A percentile compares a stretch with the other conserved stretches of the same genome.
phyloP scores from a whole-genome alignment of 2,113 vertebrate species.

The Mugil cephalus region DNA sequence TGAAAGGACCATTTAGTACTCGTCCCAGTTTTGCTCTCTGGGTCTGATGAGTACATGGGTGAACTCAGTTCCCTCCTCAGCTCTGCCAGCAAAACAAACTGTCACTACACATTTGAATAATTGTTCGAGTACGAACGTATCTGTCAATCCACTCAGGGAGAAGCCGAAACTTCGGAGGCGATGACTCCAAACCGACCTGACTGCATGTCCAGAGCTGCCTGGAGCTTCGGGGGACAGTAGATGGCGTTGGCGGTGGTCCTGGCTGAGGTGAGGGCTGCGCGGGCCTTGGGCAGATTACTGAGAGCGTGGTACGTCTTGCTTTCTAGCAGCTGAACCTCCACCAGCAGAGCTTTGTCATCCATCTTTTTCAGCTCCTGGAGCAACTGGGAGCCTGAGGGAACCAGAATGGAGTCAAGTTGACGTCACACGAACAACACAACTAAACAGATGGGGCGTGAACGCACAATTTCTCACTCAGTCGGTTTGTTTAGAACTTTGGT shows the following conservation, averaged over 20 bases:
- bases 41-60: too few relatives aligned
- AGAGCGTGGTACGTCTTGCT: constrained; percentile 99
- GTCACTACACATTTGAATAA: too few relatives aligned
- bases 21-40: too few relatives aligned
- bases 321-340: constrained; percentile 98
- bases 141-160: too few relatives aligned
- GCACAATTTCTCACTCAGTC: background rate
- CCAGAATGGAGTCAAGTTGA: background rate
- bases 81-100: too few relatives aligned
- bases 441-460: background rate
- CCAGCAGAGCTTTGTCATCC: constrained; percentile 99
- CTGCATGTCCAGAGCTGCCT: constrained; percentile 98
- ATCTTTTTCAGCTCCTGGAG: constrained; percentile 98
- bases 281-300: constrained; percentile 98
- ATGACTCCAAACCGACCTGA: constrained; percentile 84
- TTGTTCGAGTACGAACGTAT: too few relatives aligned
- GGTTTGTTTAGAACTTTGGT: too few relatives aligned
- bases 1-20: too few relatives aligned
- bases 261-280: constrained; percentile 97
- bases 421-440: background rate
- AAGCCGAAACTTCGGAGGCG: background rate
- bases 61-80: too few relatives aligned
- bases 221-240: constrained; percentile 98
- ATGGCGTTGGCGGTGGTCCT: constrained; percentile 98
- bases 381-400: constrained; percentile 90